A percentile compares a stretch with the other conserved stretches of the same genome.
Conservation (phyloP, 2,888 invertebrate genomes). For the Dichetophora obliterata region DNA sequence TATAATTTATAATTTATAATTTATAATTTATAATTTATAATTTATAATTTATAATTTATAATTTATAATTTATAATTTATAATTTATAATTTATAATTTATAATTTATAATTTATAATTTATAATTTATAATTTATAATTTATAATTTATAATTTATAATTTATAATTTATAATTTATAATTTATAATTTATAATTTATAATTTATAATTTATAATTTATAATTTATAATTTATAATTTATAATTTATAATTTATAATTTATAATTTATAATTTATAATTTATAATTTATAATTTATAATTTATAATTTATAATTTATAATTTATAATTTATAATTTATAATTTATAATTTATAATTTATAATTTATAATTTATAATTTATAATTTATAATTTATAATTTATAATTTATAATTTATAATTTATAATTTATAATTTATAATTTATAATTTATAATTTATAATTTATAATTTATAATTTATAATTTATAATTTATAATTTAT, state of each 20-base stretch:
- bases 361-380: neutral
- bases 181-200: too few relatives aligned
- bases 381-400: neutral
- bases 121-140: neutral
- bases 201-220: neutral
- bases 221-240: neutral
- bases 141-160: too few relatives aligned
- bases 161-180: too few relatives aligned
- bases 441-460: neutral
- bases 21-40: too few relatives aligned
- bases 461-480: constrained; percentile 5
- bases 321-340: neutral
- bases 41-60: too few relatives aligned
- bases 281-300: neutral
- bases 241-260: neutral
- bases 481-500: neutral
- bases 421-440: neutral
- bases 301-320: neutral
- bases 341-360: neutral
- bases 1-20: too few relatives aligned
- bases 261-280: neutral
- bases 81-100: too few relatives aligned
- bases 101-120: too few relatives aligned
- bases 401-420: neutral
- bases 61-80: too few relatives aligned